These are phyloP conservation scores for Mactromeris polynyma DNA, from an alignment of 2,888 invertebrate species.

Conservation along the genomic window DNA sequence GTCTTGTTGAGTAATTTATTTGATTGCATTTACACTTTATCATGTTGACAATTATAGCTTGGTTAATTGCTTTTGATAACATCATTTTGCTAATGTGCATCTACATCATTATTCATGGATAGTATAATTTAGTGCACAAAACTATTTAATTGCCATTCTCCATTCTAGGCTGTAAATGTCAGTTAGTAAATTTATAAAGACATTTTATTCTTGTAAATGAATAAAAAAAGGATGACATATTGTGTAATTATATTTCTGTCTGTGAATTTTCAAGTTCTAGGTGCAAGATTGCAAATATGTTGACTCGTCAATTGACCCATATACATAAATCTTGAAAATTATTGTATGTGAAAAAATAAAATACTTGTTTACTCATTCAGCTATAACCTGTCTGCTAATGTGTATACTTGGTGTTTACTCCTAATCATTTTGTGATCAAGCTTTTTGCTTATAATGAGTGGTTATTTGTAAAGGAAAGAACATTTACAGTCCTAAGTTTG, in stretches of 20 bases:
- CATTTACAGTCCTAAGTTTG: too few relatives aligned
- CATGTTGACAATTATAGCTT: background rate
- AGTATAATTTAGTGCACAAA: background rate
- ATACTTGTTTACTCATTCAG: background rate
- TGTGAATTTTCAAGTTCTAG: background rate
- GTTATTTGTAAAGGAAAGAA: too few relatives aligned
- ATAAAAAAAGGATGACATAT: background rate
- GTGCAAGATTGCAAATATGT: background rate
- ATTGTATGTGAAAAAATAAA: too few relatives aligned
- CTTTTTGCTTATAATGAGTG: background rate
- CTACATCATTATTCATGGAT: background rate
- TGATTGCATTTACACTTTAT: background rate
- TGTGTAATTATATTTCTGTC: background rate
- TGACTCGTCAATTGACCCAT: background rate
- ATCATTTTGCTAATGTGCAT: background rate
- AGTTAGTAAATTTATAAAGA: background rate
- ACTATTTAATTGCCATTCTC: background rate
- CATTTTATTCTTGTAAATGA: background rate
- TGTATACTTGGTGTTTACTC: background rate
- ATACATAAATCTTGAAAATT: background rate
- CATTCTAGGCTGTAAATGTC: background rate
- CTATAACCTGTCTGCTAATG: background rate
- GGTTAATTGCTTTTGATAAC: constrained; percentile 1
- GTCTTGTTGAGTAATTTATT: background rate
- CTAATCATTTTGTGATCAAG: background rate